Evolutionary conservation across 2,113 vertebrate genomes (phyloP).

Genomic region (Nycticryphes semicollaris): DNA sequence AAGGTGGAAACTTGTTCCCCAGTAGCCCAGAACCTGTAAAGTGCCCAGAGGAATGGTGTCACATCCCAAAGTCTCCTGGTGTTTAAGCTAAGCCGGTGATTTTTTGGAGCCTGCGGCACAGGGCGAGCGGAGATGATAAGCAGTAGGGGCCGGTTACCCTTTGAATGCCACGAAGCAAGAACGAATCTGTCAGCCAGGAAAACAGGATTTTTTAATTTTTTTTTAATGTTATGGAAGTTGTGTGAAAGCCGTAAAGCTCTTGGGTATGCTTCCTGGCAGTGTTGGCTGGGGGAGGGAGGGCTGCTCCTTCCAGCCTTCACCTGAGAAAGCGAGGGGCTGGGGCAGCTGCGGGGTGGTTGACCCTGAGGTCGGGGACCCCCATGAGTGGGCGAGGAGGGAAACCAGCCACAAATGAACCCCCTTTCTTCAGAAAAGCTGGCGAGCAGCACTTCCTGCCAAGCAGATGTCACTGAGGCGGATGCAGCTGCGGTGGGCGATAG

Average conservation of each 20-base stretch:
- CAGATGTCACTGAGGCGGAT: slow-evolving; percentile 85
- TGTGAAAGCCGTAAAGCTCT: background rate
- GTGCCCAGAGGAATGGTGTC: rapidly evolving
- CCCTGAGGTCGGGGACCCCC: background rate
- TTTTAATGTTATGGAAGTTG: background rate
- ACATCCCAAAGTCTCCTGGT: rapidly evolving
- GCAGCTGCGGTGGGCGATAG: slow-evolving; percentile 87
- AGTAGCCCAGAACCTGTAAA: background rate
- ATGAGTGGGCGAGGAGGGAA: background rate
- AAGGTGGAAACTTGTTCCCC: background rate
- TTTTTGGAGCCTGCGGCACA: rapidly evolving
- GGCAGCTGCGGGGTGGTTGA: background rate
- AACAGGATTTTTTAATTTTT: background rate
- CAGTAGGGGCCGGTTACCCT: background rate
- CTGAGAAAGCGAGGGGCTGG: rapidly evolving
- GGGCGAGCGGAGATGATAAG: background rate
- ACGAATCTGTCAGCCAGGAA: slow-evolving; percentile 35
- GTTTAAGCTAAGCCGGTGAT: background rate
- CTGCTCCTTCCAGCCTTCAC: background rate
- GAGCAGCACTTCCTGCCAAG: slow-evolving; percentile 78
- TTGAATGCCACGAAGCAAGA: slow-evolving; percentile 6
- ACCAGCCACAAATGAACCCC: background rate
- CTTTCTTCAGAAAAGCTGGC: slow-evolving; percentile 51
- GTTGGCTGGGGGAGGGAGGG: rapidly evolving
- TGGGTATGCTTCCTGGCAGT: rapidly evolving